Evolutionary conservation across 2,797 vertebrate species (phyloP).

Genomic region (Rousettus madagascariensis): DNA sequence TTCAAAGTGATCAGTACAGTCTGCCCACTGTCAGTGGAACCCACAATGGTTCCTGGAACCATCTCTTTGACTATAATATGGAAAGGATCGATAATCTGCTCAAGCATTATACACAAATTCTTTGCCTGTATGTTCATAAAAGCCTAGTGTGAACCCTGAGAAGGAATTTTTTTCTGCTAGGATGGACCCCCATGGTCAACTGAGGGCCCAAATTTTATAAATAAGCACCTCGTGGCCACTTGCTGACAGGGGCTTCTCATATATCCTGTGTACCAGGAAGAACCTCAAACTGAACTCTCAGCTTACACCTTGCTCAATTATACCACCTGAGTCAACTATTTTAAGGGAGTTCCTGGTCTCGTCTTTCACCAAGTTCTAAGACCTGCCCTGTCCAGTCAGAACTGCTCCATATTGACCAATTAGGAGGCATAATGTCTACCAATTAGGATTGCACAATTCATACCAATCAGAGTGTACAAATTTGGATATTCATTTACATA

Average conservation of each 20-base stretch:
- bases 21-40: background rate
- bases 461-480: background rate
- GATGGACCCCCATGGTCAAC: too few relatives aligned
- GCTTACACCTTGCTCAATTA: background rate
- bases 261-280: background rate
- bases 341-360: background rate
- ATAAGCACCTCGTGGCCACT: too few relatives aligned
- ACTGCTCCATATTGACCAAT: background rate
- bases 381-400: background rate
- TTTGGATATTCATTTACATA: background rate
- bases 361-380: background rate
- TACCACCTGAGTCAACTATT: background rate
- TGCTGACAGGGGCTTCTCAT: too few relatives aligned
- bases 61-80: background rate
- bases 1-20: background rate
- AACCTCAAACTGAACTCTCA: background rate
- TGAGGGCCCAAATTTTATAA: too few relatives aligned
- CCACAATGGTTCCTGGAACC: background rate
- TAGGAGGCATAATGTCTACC: background rate
- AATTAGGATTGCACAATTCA: background rate
- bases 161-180: too few relatives aligned
- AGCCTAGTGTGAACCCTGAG: background rate
- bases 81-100: background rate
- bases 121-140: background rate
- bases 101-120: background rate